Percentiles rank a stretch among this genome's conserved stretches.
Conservation (phyloP, 2,888 invertebrate genomes). For the Lathronympha strigana region DNA sequence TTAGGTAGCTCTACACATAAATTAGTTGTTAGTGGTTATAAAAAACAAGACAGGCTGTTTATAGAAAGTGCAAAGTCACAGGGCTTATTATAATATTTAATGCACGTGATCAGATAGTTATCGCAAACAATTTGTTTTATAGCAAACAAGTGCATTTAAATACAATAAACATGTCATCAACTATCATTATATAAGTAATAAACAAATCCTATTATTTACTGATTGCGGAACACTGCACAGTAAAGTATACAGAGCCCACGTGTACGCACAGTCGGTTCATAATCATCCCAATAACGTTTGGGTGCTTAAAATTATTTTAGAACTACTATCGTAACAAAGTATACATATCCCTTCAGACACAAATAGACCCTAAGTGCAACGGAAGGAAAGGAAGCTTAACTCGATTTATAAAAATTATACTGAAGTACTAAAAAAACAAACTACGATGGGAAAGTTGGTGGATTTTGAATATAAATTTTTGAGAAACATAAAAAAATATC, state of each 20-base stretch:
- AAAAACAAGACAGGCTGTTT: background rate
- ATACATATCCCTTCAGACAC: no score
- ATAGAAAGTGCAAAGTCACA: slow-evolving; percentile 15
- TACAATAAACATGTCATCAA: slow-evolving; percentile 27
- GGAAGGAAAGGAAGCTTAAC: no score
- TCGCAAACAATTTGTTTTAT: slow-evolving; percentile 23
- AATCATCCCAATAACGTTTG: background rate
- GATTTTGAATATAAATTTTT: no score
- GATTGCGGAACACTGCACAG: slow-evolving; percentile 2
- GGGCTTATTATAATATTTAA: background rate
- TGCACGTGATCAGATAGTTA: slow-evolving; percentile 24
- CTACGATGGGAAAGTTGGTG: no score
- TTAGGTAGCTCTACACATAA: background rate
- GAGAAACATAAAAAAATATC: no score
- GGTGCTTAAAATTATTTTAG: no score
- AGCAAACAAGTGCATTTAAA: slow-evolving; percentile 22
- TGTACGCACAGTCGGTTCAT: slow-evolving; percentile 6
- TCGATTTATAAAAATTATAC: no score
- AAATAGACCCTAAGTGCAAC: no score
- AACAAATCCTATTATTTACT: slow-evolving; percentile 18
- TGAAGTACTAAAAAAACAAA: no score
- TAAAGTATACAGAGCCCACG: background rate
- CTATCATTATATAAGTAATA: slow-evolving; percentile 27
- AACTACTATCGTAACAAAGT: no score
- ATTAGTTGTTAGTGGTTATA: background rate